Base-by-base conservation (phyloP, 2,113 vertebrate species). In the Zosterops hypoxanthus region DNA sequence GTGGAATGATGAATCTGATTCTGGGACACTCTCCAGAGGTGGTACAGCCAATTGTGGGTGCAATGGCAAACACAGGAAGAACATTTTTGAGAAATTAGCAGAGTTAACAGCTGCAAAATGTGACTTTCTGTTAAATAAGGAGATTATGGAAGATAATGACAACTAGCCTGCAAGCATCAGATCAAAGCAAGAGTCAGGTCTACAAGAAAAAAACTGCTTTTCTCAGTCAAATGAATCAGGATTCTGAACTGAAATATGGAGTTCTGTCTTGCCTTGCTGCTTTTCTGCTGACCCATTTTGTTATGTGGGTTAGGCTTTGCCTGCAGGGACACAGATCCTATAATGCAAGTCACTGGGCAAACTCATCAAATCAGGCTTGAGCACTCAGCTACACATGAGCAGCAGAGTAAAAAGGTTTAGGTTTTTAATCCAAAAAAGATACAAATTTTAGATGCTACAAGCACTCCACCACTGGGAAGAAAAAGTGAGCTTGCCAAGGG, bases 231-330 rank as follows among this genome's bases (percentile, higher is more conserved):
- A 47, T 71, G 57, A 59, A 60, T 88, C 34, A n/a, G 63, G 15
- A 34, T 34, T 96, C 64, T 88, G 63, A 81, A 70, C 2, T 70
- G 85, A 86, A 90, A 90, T 22, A 28, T 0, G 0, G 69, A 90
- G 57, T 85, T 94, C 81, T 86, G 44, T 63, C 42, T 73, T 73
- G 68, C 49, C 46, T 87, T 65, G 56, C 72, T 93, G 66, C 50
- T 70, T 95, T 86, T 89, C 52, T 86, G 82, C 75, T 95, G 93
- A 95, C 90, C 76, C 90, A 95, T 88, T 97, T 97, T 95, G 60
- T 90, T 94, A 97, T 95, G 72, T 96, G 92, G 90, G 92, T 94
- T 96, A 97, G 82, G 71, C 88, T 94, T 92, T 92, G 93, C 94
- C 90, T 93, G 82, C 82, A 94, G 96, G 85, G 93, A 86, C 71